Conservation (phyloP, 2,888 invertebrate genomes). For the Automeris io region DNA sequence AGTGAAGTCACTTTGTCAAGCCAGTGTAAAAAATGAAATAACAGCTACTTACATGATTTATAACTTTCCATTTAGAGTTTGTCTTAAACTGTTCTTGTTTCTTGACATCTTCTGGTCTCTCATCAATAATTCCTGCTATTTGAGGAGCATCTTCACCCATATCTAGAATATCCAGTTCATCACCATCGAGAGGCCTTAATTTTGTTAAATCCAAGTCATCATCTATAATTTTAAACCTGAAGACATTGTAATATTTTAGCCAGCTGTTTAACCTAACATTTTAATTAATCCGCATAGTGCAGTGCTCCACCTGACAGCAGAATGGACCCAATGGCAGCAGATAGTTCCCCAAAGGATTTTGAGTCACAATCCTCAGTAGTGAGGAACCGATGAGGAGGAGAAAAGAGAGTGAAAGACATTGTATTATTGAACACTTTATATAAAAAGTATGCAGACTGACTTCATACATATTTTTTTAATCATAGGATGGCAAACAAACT, state of each 20-base stretch:
- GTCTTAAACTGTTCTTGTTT: slow-evolving; percentile 57
- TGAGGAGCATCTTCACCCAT: slow-evolving; percentile 92
- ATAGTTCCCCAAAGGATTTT: too few relatives aligned
- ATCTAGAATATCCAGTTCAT: slow-evolving; percentile 81
- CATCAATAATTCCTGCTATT: slow-evolving; percentile 92
- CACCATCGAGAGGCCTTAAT: slow-evolving; percentile 77
- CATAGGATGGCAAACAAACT: too few relatives aligned
- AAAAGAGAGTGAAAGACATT: too few relatives aligned
- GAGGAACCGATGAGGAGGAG: too few relatives aligned
- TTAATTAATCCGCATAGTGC: neutral
- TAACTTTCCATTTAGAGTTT: slow-evolving; percentile 64
- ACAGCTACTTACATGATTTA: slow-evolving; percentile 46
- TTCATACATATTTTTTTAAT: too few relatives aligned
- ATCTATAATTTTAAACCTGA: slow-evolving; percentile 89
- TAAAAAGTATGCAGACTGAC: too few relatives aligned
- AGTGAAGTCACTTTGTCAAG: too few relatives aligned
- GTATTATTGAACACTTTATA: too few relatives aligned
- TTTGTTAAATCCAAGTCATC: slow-evolving; percentile 85
- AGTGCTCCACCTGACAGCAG: neutral
- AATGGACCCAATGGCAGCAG: too few relatives aligned
- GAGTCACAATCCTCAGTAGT: too few relatives aligned
- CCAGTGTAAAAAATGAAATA: too few relatives aligned
- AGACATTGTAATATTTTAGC: slow-evolving; percentile 15
- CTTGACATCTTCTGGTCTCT: slow-evolving; percentile 81
- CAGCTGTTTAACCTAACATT: neutral